phyloP scores from a whole-genome alignment of 2,888 invertebrate genomes.

The Holacanthella duospinosa region DNA sequence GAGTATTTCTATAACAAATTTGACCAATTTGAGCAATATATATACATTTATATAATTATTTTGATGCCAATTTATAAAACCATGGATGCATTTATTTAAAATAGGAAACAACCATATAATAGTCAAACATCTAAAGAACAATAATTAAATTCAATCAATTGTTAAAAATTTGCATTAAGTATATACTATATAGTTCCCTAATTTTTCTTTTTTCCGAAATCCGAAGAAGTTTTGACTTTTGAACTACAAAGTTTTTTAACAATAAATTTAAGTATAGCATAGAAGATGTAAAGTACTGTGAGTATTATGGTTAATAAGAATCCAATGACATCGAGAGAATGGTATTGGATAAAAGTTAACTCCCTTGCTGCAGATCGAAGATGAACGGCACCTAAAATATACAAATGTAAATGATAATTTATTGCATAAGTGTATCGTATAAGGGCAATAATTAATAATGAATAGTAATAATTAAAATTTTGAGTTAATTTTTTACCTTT shows the following conservation, averaged over 20 bases:
- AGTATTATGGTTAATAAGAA: background rate
- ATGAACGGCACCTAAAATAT: slow-evolving; percentile 35
- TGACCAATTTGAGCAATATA: too few relatives aligned
- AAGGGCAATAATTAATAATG: background rate
- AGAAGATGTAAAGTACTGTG: slow-evolving; percentile 1
- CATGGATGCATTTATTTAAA: too few relatives aligned
- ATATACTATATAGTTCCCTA: background rate
- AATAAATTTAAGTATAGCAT: background rate
- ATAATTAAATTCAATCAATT: background rate
- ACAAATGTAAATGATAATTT: background rate
- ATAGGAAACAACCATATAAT: background rate
- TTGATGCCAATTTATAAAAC: too few relatives aligned
- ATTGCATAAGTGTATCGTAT: background rate
- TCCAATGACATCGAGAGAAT: slow-evolving; percentile 31
- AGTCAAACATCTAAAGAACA: background rate
- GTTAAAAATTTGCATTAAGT: background rate
- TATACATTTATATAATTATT: too few relatives aligned
- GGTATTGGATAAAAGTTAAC: slow-evolving; percentile 29
- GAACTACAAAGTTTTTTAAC: background rate
- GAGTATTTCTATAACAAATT: too few relatives aligned
- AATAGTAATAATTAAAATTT: background rate
- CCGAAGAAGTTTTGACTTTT: background rate
- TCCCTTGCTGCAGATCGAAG: slow-evolving; percentile 31
- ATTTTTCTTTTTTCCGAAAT: background rate
- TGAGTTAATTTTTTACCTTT: slow-evolving; percentile 21